These are phyloP conservation scores for Moxostoma hubbsi DNA, from an alignment of 2,797 vertebrate genomes.

Conservation along the genomic window DNA sequence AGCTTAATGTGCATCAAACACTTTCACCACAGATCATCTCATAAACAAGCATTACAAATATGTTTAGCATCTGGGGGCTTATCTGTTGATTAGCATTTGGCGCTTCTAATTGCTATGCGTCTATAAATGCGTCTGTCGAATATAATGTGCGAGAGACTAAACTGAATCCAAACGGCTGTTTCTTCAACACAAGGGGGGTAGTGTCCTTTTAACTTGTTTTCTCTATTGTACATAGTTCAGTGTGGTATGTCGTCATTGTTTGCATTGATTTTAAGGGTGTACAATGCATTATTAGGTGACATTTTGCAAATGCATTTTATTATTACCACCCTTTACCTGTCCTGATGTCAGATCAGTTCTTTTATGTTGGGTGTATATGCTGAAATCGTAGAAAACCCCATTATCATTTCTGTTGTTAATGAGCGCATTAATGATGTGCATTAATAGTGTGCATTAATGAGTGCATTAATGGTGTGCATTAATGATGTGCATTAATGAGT, in stretches of 20 bases:
- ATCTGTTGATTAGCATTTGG: conserved; percentile 41
- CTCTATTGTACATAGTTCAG: conserved; percentile 67
- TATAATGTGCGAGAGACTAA: conserved; percentile 36
- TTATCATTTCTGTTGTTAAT: neutral
- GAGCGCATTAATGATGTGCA: neutral
- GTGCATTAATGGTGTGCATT: too few relatives aligned
- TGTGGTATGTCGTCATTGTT: conserved; percentile 65
- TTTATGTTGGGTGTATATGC: neutral
- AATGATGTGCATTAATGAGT: too few relatives aligned
- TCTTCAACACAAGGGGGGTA: conserved; percentile 62
- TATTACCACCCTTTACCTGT: neutral
- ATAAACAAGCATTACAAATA: conserved; percentile 21
- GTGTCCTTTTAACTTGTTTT: conserved; percentile 52
- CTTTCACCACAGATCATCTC: conserved; percentile 27
- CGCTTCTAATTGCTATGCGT: neutral
- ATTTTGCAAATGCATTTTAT: neutral
- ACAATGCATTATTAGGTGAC: neutral
- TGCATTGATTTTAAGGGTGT: conserved; percentile 35
- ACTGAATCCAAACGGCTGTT: conserved; percentile 46
- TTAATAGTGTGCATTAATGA: too few relatives aligned
- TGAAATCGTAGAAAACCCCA: neutral
- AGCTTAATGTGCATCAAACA: conserved; percentile 26
- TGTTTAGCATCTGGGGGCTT: conserved; percentile 31
- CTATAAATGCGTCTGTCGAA: neutral
- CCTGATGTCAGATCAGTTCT: neutral